A percentile compares a stretch with the other conserved stretches of the same genome.
Evolutionary conservation across 2,113 vertebrate species (phyloP).

Genomic region (Hystrix brachyura): DNA sequence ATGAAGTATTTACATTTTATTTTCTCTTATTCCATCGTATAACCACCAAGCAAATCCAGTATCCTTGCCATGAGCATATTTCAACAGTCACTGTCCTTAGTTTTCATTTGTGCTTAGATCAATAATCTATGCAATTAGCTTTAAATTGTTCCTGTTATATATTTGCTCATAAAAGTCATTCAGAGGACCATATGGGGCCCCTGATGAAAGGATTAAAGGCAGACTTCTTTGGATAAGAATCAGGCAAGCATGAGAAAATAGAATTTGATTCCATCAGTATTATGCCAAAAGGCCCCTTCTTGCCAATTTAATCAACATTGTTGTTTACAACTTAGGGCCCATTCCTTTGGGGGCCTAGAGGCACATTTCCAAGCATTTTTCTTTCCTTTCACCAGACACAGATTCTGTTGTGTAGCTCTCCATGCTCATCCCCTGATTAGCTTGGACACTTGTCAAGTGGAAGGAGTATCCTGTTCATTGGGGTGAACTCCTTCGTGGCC

Average conservation of each 20-base stretch:
- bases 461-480: not conserved
- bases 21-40: not conserved
- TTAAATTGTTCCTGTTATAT: not conserved
- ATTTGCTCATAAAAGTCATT: conserved; percentile 19
- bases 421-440: fast-evolving
- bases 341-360: not conserved
- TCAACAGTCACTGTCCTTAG: not conserved
- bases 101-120: not conserved
- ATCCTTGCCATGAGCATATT: not conserved
- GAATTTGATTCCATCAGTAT: not conserved
- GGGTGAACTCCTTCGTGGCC: not conserved
- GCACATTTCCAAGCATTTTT: not conserved
- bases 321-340: not conserved
- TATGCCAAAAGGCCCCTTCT: not conserved
- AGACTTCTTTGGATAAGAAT: not conserved
- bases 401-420: not conserved
- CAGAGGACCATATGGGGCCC: too few relatives aligned
- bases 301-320: not conserved
- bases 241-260: not conserved
- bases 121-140: not conserved
- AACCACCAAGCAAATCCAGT: not conserved
- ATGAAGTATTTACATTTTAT: not conserved
- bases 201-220: not conserved
- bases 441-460: not conserved
- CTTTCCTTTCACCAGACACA: not conserved